phyloP scores from a whole-genome alignment of 2,113 vertebrate species.

The Empidonax traillii region DNA sequence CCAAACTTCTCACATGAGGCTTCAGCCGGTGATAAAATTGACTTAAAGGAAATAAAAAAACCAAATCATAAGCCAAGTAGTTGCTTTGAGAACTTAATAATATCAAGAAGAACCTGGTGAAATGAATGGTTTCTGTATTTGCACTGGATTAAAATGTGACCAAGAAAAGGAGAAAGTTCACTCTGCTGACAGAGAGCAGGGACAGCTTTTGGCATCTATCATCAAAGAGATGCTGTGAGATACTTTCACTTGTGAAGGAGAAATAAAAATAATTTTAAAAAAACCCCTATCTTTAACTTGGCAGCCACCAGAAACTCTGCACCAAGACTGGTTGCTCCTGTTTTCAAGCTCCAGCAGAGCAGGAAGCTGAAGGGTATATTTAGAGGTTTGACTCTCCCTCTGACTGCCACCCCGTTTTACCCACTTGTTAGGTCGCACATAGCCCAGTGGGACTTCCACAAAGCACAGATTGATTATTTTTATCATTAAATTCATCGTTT shows the following conservation, averaged over 20 bases:
- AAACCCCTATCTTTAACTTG: not conserved
- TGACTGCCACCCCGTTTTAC: not conserved
- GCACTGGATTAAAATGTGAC: not conserved
- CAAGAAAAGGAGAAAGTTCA: not conserved
- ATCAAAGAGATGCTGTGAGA: not conserved
- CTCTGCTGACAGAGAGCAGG: not conserved
- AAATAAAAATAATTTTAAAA: not conserved
- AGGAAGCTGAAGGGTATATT: not conserved
- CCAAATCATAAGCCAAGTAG: not conserved
- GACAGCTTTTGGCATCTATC: not conserved
- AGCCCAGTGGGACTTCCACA: accelerated
- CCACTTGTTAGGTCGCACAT: accelerated
- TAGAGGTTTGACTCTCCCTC: not conserved
- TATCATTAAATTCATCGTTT: accelerated
- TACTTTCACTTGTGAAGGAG: not conserved
- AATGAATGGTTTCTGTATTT: not conserved
- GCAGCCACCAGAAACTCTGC: not conserved
- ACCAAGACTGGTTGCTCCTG: not conserved
- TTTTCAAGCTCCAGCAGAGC: not conserved
- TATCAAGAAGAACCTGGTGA: not conserved
- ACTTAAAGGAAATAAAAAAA: not conserved
- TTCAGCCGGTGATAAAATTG: not conserved
- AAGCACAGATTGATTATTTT: not conserved
- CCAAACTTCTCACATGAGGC: accelerated
- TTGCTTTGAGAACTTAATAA: not conserved